Conservation (phyloP, 2,797 vertebrate species). For the Orientallactaga sibirica region DNA sequence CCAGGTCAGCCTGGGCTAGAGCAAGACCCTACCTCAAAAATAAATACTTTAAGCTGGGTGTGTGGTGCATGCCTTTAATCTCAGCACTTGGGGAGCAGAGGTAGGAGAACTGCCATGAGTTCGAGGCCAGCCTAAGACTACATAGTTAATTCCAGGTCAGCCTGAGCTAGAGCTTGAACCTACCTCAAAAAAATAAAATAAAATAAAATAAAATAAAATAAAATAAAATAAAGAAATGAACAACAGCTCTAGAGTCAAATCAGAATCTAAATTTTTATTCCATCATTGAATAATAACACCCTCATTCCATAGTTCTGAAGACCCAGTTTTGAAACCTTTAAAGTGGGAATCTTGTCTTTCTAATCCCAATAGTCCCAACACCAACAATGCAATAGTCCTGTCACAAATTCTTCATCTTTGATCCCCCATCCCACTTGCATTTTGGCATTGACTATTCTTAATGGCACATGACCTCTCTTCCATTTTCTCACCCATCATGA, state of each 20-base stretch:
- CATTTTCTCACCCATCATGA: not conserved
- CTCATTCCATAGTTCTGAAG: not conserved
- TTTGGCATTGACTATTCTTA: not conserved
- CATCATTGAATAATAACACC: not conserved
- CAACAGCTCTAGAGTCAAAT: not conserved
- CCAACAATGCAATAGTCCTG: accelerated
- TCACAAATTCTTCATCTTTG: not conserved
- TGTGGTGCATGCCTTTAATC: too few relatives aligned
- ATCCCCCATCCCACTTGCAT: not conserved
- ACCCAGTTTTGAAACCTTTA: not conserved
- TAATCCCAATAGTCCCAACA: not conserved
- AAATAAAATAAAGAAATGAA: not conserved
- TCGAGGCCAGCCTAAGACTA: too few relatives aligned
- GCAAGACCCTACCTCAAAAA: not conserved
- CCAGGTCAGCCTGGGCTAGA: too few relatives aligned
- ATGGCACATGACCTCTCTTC: not conserved
- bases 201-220: not conserved
- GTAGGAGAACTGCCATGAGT: too few relatives aligned
- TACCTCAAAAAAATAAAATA: too few relatives aligned
- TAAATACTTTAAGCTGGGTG: too few relatives aligned
- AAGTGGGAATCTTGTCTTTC: not conserved
- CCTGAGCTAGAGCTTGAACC: too few relatives aligned
- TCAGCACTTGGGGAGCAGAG: too few relatives aligned
- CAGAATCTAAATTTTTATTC: not conserved
- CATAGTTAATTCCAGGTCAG: too few relatives aligned